phyloP scores from a whole-genome alignment of 1,140 invertebrate genomes.

The Manduca sexta region DNA sequence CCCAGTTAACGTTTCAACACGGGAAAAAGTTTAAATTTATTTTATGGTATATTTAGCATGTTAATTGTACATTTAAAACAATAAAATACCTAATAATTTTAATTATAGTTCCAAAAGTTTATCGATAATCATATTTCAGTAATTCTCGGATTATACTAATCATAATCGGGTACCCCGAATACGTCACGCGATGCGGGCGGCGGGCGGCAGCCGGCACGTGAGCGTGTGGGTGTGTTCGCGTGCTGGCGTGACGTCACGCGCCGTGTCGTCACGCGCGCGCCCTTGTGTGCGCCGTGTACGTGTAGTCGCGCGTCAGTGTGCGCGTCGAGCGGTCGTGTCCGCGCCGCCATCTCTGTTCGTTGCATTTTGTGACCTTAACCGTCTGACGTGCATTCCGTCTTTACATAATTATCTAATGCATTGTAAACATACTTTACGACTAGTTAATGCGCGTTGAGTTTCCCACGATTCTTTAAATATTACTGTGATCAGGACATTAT shows the following conservation, averaged over 20 bases:
- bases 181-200: slow-evolving; percentile 38
- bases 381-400: slow-evolving; percentile 39
- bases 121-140: neutral
- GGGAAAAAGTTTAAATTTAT: too few relatives aligned
- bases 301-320: slow-evolving; percentile 28
- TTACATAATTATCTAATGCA: slow-evolving; percentile 39
- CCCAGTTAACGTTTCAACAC: too few relatives aligned
- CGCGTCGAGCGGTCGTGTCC: slow-evolving; percentile 20
- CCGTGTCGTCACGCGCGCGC: slow-evolving; percentile 42
- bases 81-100: too few relatives aligned
- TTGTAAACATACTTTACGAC: too few relatives aligned
- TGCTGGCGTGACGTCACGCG: slow-evolving; percentile 57
- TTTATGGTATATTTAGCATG: too few relatives aligned
- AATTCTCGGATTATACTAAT: neutral
- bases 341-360: slow-evolving; percentile 58
- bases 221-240: slow-evolving; percentile 58
- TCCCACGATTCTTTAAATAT: too few relatives aligned
- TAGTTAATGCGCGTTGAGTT: too few relatives aligned
- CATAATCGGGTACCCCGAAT: slow-evolving; percentile 5
- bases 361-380: slow-evolving; percentile 72
- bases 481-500: too few relatives aligned
- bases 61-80: too few relatives aligned
- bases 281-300: slow-evolving; percentile 12
- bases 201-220: slow-evolving; percentile 18
- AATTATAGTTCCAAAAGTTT: too few relatives aligned